Evolutionary conservation across 2,113 vertebrate species (phyloP), one percentile per base, ranked within the genome.

Genomic region (Indicator indicator): DNA sequence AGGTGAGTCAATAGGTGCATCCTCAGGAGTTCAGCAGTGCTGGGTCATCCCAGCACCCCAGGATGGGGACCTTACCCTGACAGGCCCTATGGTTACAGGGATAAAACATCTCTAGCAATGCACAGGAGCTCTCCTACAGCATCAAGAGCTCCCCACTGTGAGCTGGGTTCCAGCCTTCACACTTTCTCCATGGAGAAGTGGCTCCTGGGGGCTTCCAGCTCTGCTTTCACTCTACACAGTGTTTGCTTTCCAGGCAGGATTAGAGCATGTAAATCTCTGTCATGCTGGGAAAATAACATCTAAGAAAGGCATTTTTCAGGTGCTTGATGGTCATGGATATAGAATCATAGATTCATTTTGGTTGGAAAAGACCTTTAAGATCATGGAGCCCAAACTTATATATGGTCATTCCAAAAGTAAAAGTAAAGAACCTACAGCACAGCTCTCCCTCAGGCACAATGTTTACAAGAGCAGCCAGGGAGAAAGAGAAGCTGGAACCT

Each of bases 291-390:
- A 91, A 68, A 81, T 19, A 63, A 40, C n/a, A 27, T n/a, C 24
- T 38, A 62, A 82, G 44, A 68, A 85, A 80, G 32, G 27, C 9
- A 30, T 83, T 77, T 70, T 86, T 55, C 23, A 32, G 67, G 3
- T 9, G 20, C 6, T 78, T 0, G 0, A 2, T 27, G 9, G 46
- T 52, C 5, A 2, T 6, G 67, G 40, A 55, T 36, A 28, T 23
- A 52, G 50, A 50, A 50, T 21, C 21, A 50, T 50, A 50, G 48
- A 52, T 24, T 52, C 50, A 52, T 52, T 52, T 52, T 52, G 48
- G 48, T 48, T 48, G 48, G 48, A 48, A 48, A 48, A 48, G 48
- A 48, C 48, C 11, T 48, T 48, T 48, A 48, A 48, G 48, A 48
- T 21, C 48, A 21, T 21, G 23, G 50, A 52, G 12, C 24, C 50